phyloP scores from a whole-genome alignment of 2,888 invertebrate species.

The Mythimna loreyi region DNA sequence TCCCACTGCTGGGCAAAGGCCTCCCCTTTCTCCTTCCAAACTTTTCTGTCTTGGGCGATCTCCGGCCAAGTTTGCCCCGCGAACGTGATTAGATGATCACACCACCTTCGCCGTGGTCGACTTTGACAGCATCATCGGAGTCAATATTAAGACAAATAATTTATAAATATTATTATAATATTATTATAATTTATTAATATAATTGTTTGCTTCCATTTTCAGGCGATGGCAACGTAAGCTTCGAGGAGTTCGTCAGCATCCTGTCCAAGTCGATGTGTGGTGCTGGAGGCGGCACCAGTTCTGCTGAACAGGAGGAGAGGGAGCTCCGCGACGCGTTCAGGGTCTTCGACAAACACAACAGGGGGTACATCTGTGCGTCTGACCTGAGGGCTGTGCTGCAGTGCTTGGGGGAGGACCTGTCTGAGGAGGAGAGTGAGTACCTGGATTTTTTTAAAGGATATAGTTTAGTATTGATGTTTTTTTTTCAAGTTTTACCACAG shows the following conservation, averaged over 20 bases:
- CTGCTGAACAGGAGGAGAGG: slow-evolving; percentile 95
- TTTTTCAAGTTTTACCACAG: no score
- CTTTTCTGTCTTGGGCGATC: no score
- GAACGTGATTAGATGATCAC: no score
- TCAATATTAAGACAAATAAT: not conserved
- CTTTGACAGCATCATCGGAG: no score
- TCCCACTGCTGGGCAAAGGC: no score
- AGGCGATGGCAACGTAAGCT: slow-evolving; percentile 97
- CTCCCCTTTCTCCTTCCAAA: no score
- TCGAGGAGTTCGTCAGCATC: slow-evolving; percentile 97
- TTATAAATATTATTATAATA: no score
- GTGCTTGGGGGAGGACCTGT: slow-evolving; percentile 96
- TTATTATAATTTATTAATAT: no score
- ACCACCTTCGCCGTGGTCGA: no score
- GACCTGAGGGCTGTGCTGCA: slow-evolving; percentile 96
- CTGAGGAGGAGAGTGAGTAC: slow-evolving; percentile 96
- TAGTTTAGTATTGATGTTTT: not conserved
- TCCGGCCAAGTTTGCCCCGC: no score
- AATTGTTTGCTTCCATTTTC: no score
- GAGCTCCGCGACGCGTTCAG: slow-evolving; percentile 96
- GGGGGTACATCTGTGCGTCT: slow-evolving; percentile 97
- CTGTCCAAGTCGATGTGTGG: slow-evolving; percentile 94
- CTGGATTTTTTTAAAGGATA: not conserved
- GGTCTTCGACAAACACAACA: slow-evolving; percentile 97
- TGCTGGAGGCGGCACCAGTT: slow-evolving; percentile 91